A percentile compares a stretch with the other conserved stretches of the same genome.
Conservation (phyloP, 2,797 vertebrate species). For the Poecilia wingei region DNA sequence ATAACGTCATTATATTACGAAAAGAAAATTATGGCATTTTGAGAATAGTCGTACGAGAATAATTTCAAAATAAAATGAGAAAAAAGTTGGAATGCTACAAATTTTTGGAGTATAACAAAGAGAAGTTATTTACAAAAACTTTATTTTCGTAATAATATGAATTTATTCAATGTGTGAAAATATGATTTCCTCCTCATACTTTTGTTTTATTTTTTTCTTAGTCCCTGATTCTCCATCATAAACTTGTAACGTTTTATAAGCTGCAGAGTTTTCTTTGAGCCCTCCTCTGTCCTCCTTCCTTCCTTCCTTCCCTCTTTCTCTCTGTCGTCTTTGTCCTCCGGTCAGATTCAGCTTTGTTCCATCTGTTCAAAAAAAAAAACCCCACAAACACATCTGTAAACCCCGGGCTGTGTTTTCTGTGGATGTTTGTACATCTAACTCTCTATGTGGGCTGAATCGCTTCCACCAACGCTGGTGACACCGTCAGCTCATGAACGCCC, state of each 20-base stretch:
- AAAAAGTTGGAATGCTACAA: too few species aligned
- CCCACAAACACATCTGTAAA: conserved; percentile 57
- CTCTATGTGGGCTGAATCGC: conserved; percentile 71
- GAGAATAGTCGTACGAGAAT: too few species aligned
- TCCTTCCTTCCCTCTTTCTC: conserved; percentile 25
- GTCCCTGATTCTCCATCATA: too few species aligned
- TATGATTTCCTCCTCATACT: too few species aligned
- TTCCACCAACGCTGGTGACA: conserved; percentile 72
- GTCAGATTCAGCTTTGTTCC: conserved; percentile 50
- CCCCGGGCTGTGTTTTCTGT: conserved; percentile 75
- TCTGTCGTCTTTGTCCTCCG: conserved; percentile 35
- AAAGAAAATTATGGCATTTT: too few species aligned
- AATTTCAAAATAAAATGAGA: too few species aligned
- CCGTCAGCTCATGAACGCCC: conserved; percentile 56
- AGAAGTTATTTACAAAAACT: too few species aligned
- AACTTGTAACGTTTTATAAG: conserved; percentile 51
- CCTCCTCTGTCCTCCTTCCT: conserved; percentile 9
- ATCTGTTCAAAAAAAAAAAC: conserved; percentile 36
- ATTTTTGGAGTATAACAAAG: too few species aligned
- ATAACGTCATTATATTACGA: too few species aligned
- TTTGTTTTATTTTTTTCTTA: too few species aligned
- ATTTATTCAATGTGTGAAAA: too few species aligned
- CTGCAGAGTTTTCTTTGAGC: conserved; percentile 35
- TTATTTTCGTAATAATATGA: too few species aligned
- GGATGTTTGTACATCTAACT: conserved; percentile 78